Conservation (phyloP, 1,140 invertebrate genomes). For the Drosophila nasuta region DNA sequence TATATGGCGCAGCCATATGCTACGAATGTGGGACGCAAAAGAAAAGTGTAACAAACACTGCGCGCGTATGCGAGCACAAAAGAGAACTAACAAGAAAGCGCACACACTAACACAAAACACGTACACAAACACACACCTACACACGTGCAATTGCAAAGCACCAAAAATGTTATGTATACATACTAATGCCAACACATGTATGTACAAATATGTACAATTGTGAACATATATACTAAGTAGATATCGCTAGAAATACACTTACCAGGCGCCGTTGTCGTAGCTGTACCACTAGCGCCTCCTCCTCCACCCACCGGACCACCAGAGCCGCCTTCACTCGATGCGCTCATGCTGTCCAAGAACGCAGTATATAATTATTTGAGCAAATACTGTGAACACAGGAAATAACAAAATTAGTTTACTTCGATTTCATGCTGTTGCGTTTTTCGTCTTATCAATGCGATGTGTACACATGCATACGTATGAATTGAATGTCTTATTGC, state of each 20-base stretch:
- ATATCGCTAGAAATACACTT: constrained; percentile 63
- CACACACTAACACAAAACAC: constrained; percentile 19
- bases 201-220: constrained; percentile 15
- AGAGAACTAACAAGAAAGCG: constrained; percentile 51
- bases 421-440: constrained; percentile 31
- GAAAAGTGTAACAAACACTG: constrained; percentile 72
- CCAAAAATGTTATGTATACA: constrained; percentile 73
- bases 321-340: constrained; percentile 71
- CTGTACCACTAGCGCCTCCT: constrained; percentile 67
- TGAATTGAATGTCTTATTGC: neutral
- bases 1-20: constrained; percentile 49
- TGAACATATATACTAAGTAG: constrained; percentile 41
- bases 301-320: constrained; percentile 62
- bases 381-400: constrained; percentile 56
- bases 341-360: constrained; percentile 70
- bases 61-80: constrained; percentile 66
- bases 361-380: constrained; percentile 46
- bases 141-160: constrained; percentile 45
- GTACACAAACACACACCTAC: constrained; percentile 18
- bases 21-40: constrained; percentile 58
- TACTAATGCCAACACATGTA: constrained; percentile 58
- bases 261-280: constrained; percentile 68
- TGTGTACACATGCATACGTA: constrained; percentile 21
- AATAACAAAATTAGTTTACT: constrained; percentile 7
- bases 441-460: constrained; percentile 55